Percentiles rank a stretch among this genome's conserved stretches.
phyloP scores from a whole-genome alignment of 2,888 invertebrate genomes.

The Colostygia pectinataria region DNA sequence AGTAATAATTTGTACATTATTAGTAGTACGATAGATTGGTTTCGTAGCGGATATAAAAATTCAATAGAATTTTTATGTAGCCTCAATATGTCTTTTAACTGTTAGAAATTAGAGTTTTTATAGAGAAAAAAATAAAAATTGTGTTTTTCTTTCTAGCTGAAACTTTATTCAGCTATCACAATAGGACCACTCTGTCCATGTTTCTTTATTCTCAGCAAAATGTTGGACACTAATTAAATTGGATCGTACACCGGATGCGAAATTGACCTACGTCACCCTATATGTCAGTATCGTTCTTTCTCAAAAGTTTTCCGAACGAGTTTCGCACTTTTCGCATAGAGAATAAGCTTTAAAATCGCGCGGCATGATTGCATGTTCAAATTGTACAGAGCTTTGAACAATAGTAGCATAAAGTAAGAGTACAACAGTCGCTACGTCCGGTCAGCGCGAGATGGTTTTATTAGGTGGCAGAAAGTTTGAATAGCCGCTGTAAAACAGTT shows the following conservation, averaged over 20 bases:
- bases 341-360: neutral
- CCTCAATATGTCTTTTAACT: no score
- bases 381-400: conserved; percentile 32
- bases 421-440: conserved; percentile 63
- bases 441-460: conserved; percentile 42
- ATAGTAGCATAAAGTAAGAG: conserved; percentile 52
- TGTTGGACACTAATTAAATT: conserved; percentile 67
- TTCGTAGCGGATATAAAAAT: no score
- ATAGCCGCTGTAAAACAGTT: neutral
- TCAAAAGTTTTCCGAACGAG: neutral
- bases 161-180: neutral
- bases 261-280: conserved; percentile 60
- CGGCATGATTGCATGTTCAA: neutral
- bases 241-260: conserved; percentile 52
- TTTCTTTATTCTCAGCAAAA: conserved; percentile 48
- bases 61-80: no score
- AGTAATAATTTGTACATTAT: conserved; percentile 4
- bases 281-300: conserved; percentile 38
- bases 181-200: neutral
- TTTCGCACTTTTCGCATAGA: neutral
- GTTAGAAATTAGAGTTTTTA: no score
- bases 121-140: neutral
- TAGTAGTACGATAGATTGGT: no score
- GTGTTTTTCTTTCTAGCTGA: neutral
- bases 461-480: conserved; percentile 23